Base-by-base conservation (phyloP, 2,797 vertebrate species). In the Ctenopoma multispine region DNA sequence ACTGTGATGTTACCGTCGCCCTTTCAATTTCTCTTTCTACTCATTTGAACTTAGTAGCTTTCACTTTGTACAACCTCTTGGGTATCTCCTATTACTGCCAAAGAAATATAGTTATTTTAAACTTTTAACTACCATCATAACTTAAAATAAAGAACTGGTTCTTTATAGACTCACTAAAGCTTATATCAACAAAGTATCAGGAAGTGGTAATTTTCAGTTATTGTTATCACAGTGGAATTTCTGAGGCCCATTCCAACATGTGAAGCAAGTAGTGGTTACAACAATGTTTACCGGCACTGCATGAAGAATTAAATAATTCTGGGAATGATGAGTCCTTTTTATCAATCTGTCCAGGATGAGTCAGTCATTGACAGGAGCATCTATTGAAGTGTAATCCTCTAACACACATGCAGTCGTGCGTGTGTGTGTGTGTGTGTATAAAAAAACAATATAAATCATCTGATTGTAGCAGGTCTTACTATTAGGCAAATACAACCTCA, bases 201-300 rank as follows among this genome's bases (percentile, higher is more conserved):
- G 4, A 47, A 36, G 49, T 57, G 40, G 41, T 61, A 9, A 58
- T 57, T 69, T 69, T 69, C 21, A 24, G 24, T 62, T 3, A 21
- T 34, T 77, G 62, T 71, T 75, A 50, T 75, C 40, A n/a, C 51
- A 53, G n/a, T 40, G 51, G 49, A 74, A 51, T 71, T 20, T 73
- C 43, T 11, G 49, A 34, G 23, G 11, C 4, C 18, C 53, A 6
- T 24, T 75, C 43, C 34, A 72, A 36, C n/a, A 63, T 47, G 38
- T 54, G 48, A 75, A 43, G 10, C 17, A 63, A 70, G 49, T 21
- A 59, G 24, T 49, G 53, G 34, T 50, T 69, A 18, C 24, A 74
- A 44, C 29, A 69, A 27, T 68, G 47, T 53, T 81, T 75, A 67
- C 78, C 70, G 72, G 50, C 55, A 61, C 36, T 61, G 43, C 60